phyloP scores from a whole-genome alignment of 2,888 invertebrate genomes.

The Didymodactylos carnosus region DNA sequence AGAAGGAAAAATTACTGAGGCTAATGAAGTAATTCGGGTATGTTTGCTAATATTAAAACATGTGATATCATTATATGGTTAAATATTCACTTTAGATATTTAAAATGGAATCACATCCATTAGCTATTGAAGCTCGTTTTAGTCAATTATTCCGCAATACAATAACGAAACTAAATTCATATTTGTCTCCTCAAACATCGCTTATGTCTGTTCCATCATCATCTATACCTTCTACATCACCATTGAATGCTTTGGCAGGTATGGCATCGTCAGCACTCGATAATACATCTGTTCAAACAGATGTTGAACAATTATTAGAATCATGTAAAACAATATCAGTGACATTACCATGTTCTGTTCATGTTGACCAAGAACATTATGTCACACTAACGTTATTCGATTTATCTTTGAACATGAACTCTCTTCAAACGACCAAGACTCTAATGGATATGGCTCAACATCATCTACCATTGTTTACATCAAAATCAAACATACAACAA shows the following conservation, averaged over 20 bases:
- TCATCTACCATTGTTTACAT: neutral
- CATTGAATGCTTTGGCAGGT: neutral
- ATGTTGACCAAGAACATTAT: neutral
- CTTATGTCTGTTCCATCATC: neutral
- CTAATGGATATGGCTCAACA: neutral
- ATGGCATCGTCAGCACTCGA: neutral
- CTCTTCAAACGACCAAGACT: neutral
- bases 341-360: neutral
- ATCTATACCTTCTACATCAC: neutral
- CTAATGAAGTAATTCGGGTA: slow-evolving; percentile 60
- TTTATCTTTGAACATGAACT: neutral
- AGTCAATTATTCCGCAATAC: slow-evolving; percentile 22
- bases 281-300: neutral
- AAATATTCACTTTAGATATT: slow-evolving; percentile 22
- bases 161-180: slow-evolving; percentile 18
- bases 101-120: slow-evolving; percentile 21
- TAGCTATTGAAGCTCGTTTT: slow-evolving; percentile 24
- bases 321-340: neutral
- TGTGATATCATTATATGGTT: no score
- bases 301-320: neutral
- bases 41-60: slow-evolving; percentile 18
- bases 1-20: slow-evolving; percentile 51
- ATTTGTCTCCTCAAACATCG: no score
- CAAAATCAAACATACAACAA: neutral
- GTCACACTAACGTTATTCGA: neutral